A percentile compares a stretch with the other conserved stretches of the same genome.
Evolutionary conservation across 2,888 invertebrate species (phyloP).

Genomic region (Zonitis immaculata): DNA sequence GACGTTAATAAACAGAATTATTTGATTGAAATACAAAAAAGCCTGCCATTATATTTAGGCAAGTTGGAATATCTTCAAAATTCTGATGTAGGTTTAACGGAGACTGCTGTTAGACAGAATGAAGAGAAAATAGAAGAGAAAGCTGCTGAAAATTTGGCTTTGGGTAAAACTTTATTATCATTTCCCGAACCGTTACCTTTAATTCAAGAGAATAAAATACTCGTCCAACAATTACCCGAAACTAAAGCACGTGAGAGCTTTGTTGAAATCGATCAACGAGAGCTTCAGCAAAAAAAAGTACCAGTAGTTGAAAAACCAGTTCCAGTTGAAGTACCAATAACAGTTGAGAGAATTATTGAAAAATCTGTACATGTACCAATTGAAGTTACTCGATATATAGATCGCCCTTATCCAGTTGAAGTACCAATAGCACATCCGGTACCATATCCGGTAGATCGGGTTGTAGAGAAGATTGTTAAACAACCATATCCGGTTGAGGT

Average conservation of each 20-base stretch:
- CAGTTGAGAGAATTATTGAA: conserved; percentile 50
- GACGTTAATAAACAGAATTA: conserved; percentile 43
- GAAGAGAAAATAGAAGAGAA: conserved; percentile 23
- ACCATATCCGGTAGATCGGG: conserved; percentile 32
- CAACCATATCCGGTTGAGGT: conserved; percentile 50
- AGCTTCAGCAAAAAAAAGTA: conserved; percentile 12
- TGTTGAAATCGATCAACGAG: conserved; percentile 26
- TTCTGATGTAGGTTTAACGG: conserved; percentile 42
- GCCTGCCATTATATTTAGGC: conserved; percentile 54
- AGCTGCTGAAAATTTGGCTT: conserved; percentile 49
- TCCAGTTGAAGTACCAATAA: conserved; percentile 37
- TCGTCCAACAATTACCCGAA: conserved; percentile 22
- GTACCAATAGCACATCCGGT: conserved; percentile 47
- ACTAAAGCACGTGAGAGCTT: conserved; percentile 21
- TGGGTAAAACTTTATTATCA: conserved; percentile 43
- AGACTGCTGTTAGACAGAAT: conserved; percentile 34
- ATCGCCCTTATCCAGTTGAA: conserved; percentile 45
- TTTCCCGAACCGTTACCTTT: conserved; percentile 40
- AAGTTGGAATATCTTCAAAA: conserved; percentile 49
- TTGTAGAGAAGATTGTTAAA: conserved; percentile 33
- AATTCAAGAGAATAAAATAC: conserved; percentile 14
- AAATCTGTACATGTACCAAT: conserved; percentile 51
- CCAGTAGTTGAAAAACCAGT: conserved; percentile 47
- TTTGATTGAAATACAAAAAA: conserved; percentile 62
- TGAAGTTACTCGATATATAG: conserved; percentile 53